Conservation (phyloP, 2,888 invertebrate species). For the Stenchaetothrips biformis region DNA sequence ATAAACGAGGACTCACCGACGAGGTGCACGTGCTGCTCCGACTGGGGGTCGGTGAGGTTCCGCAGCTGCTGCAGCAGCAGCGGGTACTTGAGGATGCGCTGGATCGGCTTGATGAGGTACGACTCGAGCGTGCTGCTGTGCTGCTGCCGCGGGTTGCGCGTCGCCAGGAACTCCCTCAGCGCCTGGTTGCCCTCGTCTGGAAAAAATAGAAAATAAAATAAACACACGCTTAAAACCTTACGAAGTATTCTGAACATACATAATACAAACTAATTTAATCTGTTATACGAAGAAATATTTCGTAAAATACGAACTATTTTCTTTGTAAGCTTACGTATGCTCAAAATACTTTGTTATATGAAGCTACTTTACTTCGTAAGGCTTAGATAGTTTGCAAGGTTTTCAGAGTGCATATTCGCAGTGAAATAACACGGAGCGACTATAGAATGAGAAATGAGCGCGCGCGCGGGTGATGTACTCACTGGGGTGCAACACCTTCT, state of each 20-base stretch:
- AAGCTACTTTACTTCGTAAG: too few relatives aligned
- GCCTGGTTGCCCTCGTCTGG: conserved; percentile 93
- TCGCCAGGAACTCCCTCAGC: conserved; percentile 88
- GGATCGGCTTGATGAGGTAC: conserved; percentile 97
- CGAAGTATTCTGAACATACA: too few relatives aligned
- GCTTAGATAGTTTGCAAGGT: too few relatives aligned
- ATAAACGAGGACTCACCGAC: conserved; percentile 58
- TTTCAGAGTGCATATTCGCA: not conserved
- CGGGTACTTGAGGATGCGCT: conserved; percentile 96
- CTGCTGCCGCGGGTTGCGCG: conserved; percentile 93
- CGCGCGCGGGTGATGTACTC: conserved; percentile 50
- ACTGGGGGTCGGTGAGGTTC: conserved; percentile 85
- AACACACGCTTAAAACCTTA: not conserved
- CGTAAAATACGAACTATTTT: too few relatives aligned
- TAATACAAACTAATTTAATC: too few relatives aligned
- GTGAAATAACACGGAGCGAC: not conserved
- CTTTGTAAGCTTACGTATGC: too few relatives aligned
- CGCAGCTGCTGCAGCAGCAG: conserved; percentile 89
- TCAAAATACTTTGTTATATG: too few relatives aligned
- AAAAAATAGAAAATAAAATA: conserved; percentile 42
- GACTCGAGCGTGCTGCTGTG: conserved; percentile 96
- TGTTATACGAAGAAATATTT: too few relatives aligned
- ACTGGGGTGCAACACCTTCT: conserved; percentile 97
- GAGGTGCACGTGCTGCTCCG: conserved; percentile 91
- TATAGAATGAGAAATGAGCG: not conserved